Conservation (phyloP, 2,888 invertebrate species). For the Thysanoteuthis rhombus region DNA sequence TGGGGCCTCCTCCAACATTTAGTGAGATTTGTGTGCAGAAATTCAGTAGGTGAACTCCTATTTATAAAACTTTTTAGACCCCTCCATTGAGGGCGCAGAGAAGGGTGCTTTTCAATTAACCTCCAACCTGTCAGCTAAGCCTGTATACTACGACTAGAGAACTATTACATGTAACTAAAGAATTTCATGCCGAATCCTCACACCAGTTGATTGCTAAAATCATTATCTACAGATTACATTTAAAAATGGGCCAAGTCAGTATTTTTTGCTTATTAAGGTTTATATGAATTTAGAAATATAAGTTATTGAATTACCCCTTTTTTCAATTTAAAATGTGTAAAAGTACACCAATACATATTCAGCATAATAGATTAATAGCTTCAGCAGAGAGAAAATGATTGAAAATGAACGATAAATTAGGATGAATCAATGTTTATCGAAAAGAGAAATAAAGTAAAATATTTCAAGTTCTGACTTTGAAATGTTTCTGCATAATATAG, state of each 20-base stretch:
- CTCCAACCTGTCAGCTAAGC: too few species aligned
- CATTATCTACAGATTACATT: background rate
- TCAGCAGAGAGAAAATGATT: background rate
- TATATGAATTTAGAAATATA: background rate
- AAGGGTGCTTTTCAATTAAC: too few species aligned
- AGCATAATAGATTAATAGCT: background rate
- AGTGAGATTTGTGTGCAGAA: too few species aligned
- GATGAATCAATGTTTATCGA: background rate
- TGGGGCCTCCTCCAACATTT: too few species aligned
- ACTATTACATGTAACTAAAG: background rate
- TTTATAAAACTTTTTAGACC: too few species aligned
- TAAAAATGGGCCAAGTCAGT: background rate
- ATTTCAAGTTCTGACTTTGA: background rate
- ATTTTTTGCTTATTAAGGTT: background rate
- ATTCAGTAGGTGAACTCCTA: too few species aligned
- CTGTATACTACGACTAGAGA: background rate
- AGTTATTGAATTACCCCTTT: background rate
- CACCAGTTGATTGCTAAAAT: background rate
- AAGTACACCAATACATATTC: background rate
- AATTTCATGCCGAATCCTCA: background rate
- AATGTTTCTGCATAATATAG: background rate
- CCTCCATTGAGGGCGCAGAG: too few species aligned
- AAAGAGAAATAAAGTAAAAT: background rate
- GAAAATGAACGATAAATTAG: background rate
- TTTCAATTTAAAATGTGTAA: background rate